A percentile compares a stretch with the other conserved stretches of the same genome.
These are phyloP conservation scores for Dendrolimus punctatus DNA, from an alignment of 1,140 invertebrate species.

Conservation along the genomic window DNA sequence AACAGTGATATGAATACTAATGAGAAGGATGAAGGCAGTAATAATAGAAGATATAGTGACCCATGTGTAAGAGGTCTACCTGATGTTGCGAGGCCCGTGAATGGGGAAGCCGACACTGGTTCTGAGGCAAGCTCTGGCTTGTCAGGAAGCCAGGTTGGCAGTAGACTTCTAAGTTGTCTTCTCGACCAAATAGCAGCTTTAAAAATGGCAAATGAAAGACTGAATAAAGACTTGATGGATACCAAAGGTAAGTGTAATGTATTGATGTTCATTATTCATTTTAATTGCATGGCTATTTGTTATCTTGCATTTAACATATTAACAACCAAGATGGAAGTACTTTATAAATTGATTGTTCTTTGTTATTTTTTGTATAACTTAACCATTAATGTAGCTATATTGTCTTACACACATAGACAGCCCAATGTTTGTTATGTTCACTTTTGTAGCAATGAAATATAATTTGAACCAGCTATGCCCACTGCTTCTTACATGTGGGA, in stretches of 20 bases:
- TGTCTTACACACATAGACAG: too few species aligned
- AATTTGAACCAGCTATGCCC: too few species aligned
- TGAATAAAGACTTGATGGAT: constrained; percentile 63
- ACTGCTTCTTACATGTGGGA: too few species aligned
- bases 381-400: too few species aligned
- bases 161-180: constrained; percentile 54
- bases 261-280: constrained; percentile 5
- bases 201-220: constrained; percentile 62
- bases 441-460: too few species aligned
- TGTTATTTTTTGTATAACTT: too few species aligned
- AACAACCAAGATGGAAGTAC: too few species aligned
- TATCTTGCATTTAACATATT: neutral
- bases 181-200: constrained; percentile 64
- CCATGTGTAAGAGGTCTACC: constrained; percentile 60
- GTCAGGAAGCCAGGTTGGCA: constrained; percentile 58
- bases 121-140: constrained; percentile 52
- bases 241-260: constrained; percentile 50
- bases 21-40: constrained; percentile 51
- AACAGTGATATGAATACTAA: constrained; percentile 51
- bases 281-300: constrained; percentile 3
- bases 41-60: constrained; percentile 62
- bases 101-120: constrained; percentile 50
- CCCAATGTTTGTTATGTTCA: too few species aligned
- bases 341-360: too few species aligned
- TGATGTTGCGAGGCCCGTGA: constrained; percentile 49